phyloP scores from a whole-genome alignment of 2,797 vertebrate genomes.

The Enteromius unitaeniatus region DNA sequence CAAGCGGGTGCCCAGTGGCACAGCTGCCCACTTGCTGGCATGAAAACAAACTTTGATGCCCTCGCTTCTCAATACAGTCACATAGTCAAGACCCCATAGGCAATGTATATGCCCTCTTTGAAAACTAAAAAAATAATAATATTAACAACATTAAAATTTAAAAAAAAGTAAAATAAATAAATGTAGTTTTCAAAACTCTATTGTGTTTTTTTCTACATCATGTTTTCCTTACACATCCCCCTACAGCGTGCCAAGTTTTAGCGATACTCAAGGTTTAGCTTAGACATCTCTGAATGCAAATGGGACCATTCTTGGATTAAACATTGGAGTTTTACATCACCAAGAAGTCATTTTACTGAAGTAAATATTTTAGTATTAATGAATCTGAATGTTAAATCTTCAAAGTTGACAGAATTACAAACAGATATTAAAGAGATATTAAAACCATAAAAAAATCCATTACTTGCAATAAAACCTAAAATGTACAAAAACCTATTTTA shows the following conservation, averaged over 20 bases:
- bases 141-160: background rate
- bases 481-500: background rate
- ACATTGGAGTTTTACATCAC: background rate
- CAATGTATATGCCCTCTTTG: background rate
- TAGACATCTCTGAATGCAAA: background rate
- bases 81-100: background rate
- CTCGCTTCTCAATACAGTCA: background rate
- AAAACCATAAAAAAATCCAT: too few species aligned
- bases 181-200: background rate
- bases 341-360: background rate
- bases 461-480: too few species aligned
- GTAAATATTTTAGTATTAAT: background rate
- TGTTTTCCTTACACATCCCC: background rate
- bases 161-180: background rate
- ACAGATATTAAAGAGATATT: too few species aligned
- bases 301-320: background rate
- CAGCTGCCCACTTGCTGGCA: background rate
- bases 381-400: background rate
- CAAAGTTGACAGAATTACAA: too few species aligned
- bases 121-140: background rate
- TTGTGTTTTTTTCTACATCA: background rate
- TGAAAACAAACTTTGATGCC: background rate
- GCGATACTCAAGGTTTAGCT: background rate
- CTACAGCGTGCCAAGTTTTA: background rate
- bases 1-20: slow-evolving; percentile 1